Evolutionary conservation across 2,113 vertebrate species (phyloP).

Genomic region (Dendrocopos noguchii): DNA sequence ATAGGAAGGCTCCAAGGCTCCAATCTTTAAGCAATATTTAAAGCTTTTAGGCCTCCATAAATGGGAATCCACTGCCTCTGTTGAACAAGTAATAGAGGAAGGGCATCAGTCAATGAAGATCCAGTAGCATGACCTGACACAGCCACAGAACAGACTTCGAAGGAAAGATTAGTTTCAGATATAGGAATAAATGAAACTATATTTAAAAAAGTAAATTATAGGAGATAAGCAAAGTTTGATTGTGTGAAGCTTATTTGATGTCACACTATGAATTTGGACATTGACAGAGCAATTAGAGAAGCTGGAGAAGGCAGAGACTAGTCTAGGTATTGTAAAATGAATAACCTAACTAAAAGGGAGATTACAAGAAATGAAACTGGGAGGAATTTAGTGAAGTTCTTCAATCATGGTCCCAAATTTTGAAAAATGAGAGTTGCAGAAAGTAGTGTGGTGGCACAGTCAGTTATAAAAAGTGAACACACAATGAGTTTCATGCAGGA

Average conservation of each 20-base stretch:
- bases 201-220: not conserved
- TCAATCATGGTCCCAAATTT: not conserved
- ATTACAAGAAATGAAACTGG: not conserved
- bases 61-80: not conserved
- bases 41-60: not conserved
- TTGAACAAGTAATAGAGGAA: not conserved
- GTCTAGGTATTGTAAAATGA: not conserved
- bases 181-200: not conserved
- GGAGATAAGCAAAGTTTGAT: not conserved
- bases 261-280: not conserved
- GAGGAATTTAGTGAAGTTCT: not conserved
- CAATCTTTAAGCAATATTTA: not conserved
- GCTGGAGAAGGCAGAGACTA: not conserved
- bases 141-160: not conserved
- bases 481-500: not conserved
- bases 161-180: not conserved
- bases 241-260: not conserved
- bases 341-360: not conserved
- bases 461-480: not conserved
- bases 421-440: not conserved
- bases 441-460: not conserved
- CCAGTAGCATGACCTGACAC: not conserved
- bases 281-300: not conserved
- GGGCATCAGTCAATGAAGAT: not conserved
- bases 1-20: not conserved